phyloP scores from a whole-genome alignment of 92 coral and sea anemone species.

The Zoanthus sansibaricus region DNA sequence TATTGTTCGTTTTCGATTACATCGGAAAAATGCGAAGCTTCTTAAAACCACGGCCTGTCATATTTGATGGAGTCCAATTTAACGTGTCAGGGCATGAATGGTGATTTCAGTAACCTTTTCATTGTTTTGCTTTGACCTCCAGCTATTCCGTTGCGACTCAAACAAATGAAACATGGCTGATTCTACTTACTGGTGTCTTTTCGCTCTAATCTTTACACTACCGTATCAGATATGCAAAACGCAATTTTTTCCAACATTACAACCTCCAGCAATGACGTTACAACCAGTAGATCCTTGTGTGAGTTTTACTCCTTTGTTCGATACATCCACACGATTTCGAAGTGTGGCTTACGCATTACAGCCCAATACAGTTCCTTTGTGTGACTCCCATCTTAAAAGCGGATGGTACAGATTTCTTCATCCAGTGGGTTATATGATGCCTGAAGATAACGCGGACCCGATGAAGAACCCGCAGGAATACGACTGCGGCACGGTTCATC shows the following conservation, averaged over 20 bases:
- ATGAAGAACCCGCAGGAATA: neutral
- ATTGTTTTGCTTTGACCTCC: too few relatives aligned
- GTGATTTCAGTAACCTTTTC: too few relatives aligned
- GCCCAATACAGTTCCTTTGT: conserved; percentile 6
- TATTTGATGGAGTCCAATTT: too few relatives aligned
- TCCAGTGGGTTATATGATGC: conserved; percentile 27
- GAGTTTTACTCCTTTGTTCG: neutral
- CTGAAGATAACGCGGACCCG: conserved; percentile 10
- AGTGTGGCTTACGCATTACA: conserved; percentile 6
- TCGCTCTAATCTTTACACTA: neutral
- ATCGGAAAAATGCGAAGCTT: too few relatives aligned
- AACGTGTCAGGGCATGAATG: too few relatives aligned
- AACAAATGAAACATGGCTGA: neutral
- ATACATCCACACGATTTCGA: conserved; percentile 13
- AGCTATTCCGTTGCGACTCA: too few relatives aligned
- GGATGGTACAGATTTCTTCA: conserved; percentile 43
- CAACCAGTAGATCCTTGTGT: neutral
- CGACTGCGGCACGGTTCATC: conserved; percentile 14
- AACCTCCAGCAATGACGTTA: too few relatives aligned
- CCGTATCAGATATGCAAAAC: neutral
- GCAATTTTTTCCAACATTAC: neutral
- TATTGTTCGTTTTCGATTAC: too few relatives aligned
- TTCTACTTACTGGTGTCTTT: neutral
- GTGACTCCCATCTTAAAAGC: neutral
- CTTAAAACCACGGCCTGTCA: too few relatives aligned